phyloP scores from a whole-genome alignment of 2,113 vertebrate genomes.

The Elachura formosa region DNA sequence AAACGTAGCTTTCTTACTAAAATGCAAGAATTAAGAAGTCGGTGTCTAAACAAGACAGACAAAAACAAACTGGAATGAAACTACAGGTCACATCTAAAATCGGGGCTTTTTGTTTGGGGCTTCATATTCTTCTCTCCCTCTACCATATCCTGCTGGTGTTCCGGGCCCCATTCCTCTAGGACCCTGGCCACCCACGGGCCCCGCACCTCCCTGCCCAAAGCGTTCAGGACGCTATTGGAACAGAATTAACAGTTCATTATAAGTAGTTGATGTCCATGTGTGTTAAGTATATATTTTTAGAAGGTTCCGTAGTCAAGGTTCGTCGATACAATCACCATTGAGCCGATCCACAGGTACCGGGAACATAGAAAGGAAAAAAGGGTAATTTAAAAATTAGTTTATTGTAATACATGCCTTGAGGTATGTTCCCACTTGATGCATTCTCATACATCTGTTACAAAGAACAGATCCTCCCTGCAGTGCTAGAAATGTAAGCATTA shows the following conservation, averaged over 20 bases:
- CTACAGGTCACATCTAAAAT: slow-evolving; percentile 90
- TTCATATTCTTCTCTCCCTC: slow-evolving; percentile 98
- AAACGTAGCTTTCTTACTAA: slow-evolving; percentile 89
- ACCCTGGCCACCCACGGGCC: slow-evolving; percentile 84
- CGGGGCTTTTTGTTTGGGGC: slow-evolving; percentile 96
- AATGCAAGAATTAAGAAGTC: slow-evolving; percentile 93
- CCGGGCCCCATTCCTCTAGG: slow-evolving; percentile 91
- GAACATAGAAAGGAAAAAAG: slow-evolving; percentile 99
- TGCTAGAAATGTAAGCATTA: slow-evolving; percentile 83
- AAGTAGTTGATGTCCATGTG: slow-evolving; percentile 85
- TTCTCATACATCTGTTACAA: slow-evolving; percentile 83
- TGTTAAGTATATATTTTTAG: slow-evolving; percentile 86
- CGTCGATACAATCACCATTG: slow-evolving; percentile 97
- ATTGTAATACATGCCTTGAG: slow-evolving; percentile 83
- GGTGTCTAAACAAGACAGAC: slow-evolving; percentile 84
- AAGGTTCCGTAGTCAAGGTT: slow-evolving; percentile 96
- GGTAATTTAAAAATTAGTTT: slow-evolving; percentile 96
- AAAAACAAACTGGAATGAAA: slow-evolving; percentile 83
- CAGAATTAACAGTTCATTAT: slow-evolving; percentile 82
- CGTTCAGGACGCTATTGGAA: slow-evolving; percentile 94
- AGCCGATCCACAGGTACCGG: slow-evolving; percentile 99
- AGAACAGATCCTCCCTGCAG: slow-evolving; percentile 80
- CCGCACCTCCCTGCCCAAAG: slow-evolving; percentile 90
- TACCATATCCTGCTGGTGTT: slow-evolving; percentile 89
- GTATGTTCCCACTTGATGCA: slow-evolving; percentile 86